Evolutionary conservation across 2,797 vertebrate species (phyloP).

Genomic region (Clarias fuscus): DNA sequence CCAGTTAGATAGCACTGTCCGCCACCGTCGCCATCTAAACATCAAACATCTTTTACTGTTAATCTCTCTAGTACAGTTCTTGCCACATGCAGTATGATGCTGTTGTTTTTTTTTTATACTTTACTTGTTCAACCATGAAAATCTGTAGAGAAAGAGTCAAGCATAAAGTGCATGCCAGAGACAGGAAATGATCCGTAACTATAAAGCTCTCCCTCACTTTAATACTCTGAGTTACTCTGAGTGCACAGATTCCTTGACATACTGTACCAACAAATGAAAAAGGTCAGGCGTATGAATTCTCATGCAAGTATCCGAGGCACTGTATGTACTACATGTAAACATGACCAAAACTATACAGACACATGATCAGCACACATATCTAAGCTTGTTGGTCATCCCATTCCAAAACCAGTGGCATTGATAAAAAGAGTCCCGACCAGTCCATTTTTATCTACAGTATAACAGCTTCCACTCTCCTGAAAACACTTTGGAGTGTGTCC

Average conservation of each 20-base stretch:
- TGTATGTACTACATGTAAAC: background rate
- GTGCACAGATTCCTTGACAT: background rate
- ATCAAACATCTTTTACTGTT: background rate
- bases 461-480: background rate
- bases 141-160: background rate
- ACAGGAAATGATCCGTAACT: background rate
- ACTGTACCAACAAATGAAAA: background rate
- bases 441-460: background rate
- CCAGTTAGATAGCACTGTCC: background rate
- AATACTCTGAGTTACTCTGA: background rate
- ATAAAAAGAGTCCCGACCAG: background rate
- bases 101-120: background rate
- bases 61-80: background rate
- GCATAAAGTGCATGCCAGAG: background rate
- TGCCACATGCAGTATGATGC: background rate
- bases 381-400: background rate
- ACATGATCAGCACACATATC: background rate
- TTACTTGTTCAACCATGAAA: background rate
- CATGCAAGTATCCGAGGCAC: background rate
- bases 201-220: background rate
- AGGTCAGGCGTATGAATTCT: background rate
- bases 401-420: background rate
- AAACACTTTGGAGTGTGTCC: background rate
- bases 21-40: background rate
- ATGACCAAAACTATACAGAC: background rate